These are phyloP conservation scores for Trachelus troglodyta DNA, from an alignment of 2,888 invertebrate genomes.

Conservation along the genomic window DNA sequence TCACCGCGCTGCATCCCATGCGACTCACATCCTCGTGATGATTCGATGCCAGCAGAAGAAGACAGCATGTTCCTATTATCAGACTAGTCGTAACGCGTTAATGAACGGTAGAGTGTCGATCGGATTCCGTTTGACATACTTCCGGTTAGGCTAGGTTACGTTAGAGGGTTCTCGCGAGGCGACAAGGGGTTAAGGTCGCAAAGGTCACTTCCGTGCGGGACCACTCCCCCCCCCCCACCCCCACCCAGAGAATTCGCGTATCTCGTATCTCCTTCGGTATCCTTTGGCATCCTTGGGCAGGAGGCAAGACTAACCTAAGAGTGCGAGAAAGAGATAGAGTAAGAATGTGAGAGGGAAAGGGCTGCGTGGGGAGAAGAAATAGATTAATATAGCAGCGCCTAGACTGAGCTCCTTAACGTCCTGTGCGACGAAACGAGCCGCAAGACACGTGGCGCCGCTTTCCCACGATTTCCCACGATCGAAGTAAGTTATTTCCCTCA, in stretches of 20 bases:
- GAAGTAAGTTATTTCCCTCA: too few species aligned
- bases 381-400: conserved; percentile 45
- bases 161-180: not conserved
- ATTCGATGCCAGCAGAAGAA: conserved; percentile 51
- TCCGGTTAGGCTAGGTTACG: conserved; percentile 9
- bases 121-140: conserved; percentile 11
- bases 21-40: conserved; percentile 17
- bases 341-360: not conserved
- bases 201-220: too few species aligned
- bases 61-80: conserved; percentile 65
- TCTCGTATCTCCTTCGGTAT: not conserved
- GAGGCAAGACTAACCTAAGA: not conserved
- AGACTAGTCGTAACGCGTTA: conserved; percentile 64
- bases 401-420: conserved; percentile 53
- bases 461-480: conserved; percentile 20
- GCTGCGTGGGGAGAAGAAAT: conserved; percentile 10
- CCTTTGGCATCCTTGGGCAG: not conserved
- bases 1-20: too few species aligned
- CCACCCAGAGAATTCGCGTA: not conserved
- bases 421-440: conserved; percentile 39
- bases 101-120: conserved; percentile 14
- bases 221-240: too few species aligned
- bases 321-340: not conserved
- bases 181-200: too few species aligned
- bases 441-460: conserved; percentile 57